Evolutionary conservation across 2,888 invertebrate species (phyloP), one percentile per base, ranked within the genome.

Genomic region (Rosalia funebris): DNA sequence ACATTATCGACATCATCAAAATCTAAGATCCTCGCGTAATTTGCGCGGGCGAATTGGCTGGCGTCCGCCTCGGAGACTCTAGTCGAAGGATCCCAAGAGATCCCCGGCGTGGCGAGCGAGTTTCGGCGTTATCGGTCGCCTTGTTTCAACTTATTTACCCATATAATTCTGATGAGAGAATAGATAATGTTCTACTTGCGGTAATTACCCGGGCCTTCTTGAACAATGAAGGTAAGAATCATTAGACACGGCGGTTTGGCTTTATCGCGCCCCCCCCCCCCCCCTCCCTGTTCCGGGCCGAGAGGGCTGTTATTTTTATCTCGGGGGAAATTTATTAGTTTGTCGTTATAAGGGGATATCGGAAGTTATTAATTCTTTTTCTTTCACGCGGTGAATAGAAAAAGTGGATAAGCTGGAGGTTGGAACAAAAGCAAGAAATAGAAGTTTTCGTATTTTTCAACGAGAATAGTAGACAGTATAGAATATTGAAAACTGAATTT

Each of bases 121-220:
- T 54, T 59, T 42, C 45, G 36, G 19, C 63, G 52, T 54, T 57
- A 57, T 60, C 63, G 54, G 25, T 42, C 36, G 50, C 53, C 55
- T 57, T 60, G 60, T 65, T 65, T 61, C 68, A 48, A 65, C 68
- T 68, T 68, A 65, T 68, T 63, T 63, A 68, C 61, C 63, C 63
- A 60, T 63, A 68, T 62, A 68, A 65, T 68, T 63, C 54, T 60
- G 68, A 65, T 63, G 68, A 58, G 62, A 50, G 60, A 68, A 65
- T 63, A 62, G 68, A 68, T 68, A 68, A 65, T 68, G 68, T 63
- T 63, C 63, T 46, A 60, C 60, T 63, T 61, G 57, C 52, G 59
- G 68, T 68, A 65, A 65, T 68, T 68, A 68, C 58, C 55, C n/a
- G 20, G 41, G 37, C 47, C 54, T 32, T 48, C 57, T 47, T 62